Percentiles rank a stretch among this genome's conserved stretches.
Evolutionary conservation across 2,113 vertebrate species (phyloP).

Genomic region (Tenrec ecaudatus): DNA sequence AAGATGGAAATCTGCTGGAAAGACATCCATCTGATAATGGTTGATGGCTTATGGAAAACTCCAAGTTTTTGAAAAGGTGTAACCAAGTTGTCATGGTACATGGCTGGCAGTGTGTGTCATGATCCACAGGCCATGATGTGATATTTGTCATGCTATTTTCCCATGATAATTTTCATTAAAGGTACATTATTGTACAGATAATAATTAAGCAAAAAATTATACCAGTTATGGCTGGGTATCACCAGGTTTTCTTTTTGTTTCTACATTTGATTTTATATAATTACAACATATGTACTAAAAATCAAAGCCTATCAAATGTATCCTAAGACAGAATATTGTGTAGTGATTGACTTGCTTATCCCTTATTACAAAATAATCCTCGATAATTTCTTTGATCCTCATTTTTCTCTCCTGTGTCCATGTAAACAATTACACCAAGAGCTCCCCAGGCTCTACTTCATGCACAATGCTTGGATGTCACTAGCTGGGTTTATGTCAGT

Average conservation of each 20-base stretch:
- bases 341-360: neutral
- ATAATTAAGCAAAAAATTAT: neutral
- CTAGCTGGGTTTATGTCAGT: neutral
- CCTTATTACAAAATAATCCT: neutral
- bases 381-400: neutral
- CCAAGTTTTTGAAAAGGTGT: neutral
- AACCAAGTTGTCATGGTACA: neutral
- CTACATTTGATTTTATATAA: conserved; percentile 5
- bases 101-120: neutral
- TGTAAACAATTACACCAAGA: neutral
- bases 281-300: neutral
- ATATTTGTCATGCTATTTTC: neutral
- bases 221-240: neutral
- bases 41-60: neutral
- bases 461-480: neutral
- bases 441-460: neutral
- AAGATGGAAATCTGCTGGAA: neutral
- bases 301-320: neutral
- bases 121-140: neutral
- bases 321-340: neutral
- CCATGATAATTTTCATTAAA: neutral
- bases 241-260: neutral
- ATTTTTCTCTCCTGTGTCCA: neutral
- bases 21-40: neutral
- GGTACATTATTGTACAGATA: neutral